Evolutionary conservation across 2,888 invertebrate genomes (phyloP), one percentile per base, ranked within the genome.

Genomic region (Phalangium opilio): DNA sequence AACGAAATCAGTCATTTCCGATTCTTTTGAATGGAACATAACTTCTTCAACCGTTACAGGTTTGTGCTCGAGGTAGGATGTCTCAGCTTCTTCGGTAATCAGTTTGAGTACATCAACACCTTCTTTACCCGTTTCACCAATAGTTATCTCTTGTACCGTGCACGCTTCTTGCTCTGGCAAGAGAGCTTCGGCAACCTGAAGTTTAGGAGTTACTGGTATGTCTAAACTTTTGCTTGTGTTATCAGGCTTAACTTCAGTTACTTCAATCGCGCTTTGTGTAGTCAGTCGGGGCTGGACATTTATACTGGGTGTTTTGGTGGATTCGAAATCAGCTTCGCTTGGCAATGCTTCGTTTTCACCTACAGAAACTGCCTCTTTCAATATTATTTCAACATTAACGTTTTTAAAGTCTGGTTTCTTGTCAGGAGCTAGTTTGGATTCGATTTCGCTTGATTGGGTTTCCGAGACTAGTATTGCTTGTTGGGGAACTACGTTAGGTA

Each of bases 231-330:
- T 32, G 17, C 19, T 39, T 15, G 45, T 20, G 14, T 45, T 40
- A 14, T 20, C 39, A 10, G 45, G 21, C 3, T 40, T 32, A 21
- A 39, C 21, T 17, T 45, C 40, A 3, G 40, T 39, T 40, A 55
- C 19, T 42, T 50, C 46, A 14, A 54, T 15, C 4, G 55, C 52
- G 43, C 52, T 53, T 34, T 45, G 41, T 38, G 48, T 36, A 3
- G 43, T 17, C 27, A 49, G n/a, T 34, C 35, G 18, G 17, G 51
- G 32, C 32, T 40, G 39, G 11, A 48, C 53, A 43, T 43, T 45
- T n/a, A 43, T 46, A 5, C 41, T 38, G 4, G 27, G 3, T 3
- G 52, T 54, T n/a, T 44, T 44, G 12, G 33, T n/a, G 40, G 36
- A 19, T 49, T 47, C 45, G 11, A 53, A 15, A 21, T 20, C 17